These are phyloP conservation scores for Xiphorhynchus erythropygius DNA, from an alignment of 2,797 vertebrate species.

Conservation along the genomic window DNA sequence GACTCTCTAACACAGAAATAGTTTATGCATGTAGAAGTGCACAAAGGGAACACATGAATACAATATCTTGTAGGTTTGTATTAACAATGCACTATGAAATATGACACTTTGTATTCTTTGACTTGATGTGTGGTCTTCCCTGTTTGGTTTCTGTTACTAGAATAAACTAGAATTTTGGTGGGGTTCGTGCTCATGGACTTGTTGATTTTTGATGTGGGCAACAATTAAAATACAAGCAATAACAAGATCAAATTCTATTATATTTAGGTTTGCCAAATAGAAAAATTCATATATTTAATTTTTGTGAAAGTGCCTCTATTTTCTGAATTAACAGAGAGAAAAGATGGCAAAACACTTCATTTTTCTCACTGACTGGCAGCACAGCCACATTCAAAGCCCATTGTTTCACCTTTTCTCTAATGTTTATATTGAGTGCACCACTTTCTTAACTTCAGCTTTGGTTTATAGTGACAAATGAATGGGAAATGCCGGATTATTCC, in stretches of 20 bases:
- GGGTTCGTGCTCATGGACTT: background rate
- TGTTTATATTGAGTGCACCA: background rate
- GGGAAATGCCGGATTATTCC: constrained; percentile 79
- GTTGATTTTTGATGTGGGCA: background rate
- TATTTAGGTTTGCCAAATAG: background rate
- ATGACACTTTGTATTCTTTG: background rate
- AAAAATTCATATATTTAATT: background rate
- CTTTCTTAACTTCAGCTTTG: background rate
- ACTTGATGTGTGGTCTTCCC: background rate
- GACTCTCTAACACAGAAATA: background rate
- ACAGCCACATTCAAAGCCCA: background rate
- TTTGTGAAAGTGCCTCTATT: background rate
- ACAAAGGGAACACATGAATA: background rate
- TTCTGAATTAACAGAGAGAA: background rate
- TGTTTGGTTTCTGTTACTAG: background rate
- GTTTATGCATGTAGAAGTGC: background rate
- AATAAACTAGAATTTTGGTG: background rate
- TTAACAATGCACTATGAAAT: background rate
- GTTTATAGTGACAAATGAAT: constrained; percentile 79
- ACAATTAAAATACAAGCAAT: background rate
- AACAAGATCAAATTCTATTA: background rate
- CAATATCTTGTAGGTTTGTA: background rate
- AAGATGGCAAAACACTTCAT: background rate
- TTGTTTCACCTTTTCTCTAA: background rate
- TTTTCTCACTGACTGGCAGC: background rate